phyloP scores from a whole-genome alignment of 2,797 vertebrate genomes.

The Margarornis squamiger region DNA sequence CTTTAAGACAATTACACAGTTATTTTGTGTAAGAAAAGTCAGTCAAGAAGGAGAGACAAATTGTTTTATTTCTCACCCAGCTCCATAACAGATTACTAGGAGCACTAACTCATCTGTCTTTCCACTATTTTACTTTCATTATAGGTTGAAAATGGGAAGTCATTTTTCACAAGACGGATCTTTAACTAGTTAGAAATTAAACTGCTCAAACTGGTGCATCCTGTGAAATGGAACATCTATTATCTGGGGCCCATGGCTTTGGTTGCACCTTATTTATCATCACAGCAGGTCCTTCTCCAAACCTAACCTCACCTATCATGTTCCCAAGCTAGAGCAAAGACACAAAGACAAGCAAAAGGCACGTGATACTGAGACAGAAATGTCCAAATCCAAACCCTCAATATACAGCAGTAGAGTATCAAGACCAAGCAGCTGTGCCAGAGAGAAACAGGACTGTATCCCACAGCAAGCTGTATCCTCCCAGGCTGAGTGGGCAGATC shows the following conservation, averaged over 20 bases:
- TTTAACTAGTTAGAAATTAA: slow-evolving; percentile 66
- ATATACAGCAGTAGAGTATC: background rate
- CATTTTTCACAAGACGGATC: slow-evolving; percentile 72
- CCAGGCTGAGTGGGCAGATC: background rate
- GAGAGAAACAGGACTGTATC: background rate
- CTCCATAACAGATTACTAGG: slow-evolving; percentile 64
- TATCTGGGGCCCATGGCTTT: slow-evolving; percentile 35
- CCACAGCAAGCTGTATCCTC: background rate
- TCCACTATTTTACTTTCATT: slow-evolving; percentile 69
- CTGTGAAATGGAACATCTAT: slow-evolving; percentile 54
- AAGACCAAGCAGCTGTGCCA: background rate
- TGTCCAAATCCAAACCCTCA: background rate
- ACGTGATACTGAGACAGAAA: background rate
- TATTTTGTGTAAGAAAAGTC: slow-evolving; percentile 67
- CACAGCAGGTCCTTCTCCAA: background rate
- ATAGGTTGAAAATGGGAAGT: slow-evolving; percentile 70
- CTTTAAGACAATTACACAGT: slow-evolving; percentile 76
- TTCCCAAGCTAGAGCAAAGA: background rate
- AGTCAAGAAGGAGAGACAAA: slow-evolving; percentile 55
- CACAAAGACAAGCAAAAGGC: background rate
- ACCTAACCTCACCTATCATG: background rate
- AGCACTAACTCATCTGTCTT: slow-evolving; percentile 69
- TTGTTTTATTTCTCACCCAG: slow-evolving; percentile 72
- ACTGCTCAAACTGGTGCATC: slow-evolving; percentile 29
- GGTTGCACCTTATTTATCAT: slow-evolving; percentile 29